Evolutionary conservation across 2,113 vertebrate genomes (phyloP), one percentile per base, ranked within the genome.

Genomic region (Odobenus rosmarus): DNA sequence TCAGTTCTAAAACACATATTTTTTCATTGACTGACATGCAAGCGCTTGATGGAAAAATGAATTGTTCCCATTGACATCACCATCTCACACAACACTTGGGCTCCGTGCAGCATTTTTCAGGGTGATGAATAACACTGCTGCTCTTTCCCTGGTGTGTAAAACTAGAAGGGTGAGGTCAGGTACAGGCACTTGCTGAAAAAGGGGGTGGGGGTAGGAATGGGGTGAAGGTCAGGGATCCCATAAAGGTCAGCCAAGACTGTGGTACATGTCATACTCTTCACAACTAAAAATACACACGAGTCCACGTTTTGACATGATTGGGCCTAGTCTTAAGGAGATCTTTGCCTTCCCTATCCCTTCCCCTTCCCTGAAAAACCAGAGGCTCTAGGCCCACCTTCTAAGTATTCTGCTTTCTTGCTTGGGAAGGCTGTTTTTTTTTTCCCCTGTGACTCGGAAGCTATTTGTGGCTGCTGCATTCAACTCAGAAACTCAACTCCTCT

Each of bases 1-100:
- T 98, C 98, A 98, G 92, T 87, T 98, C 19, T 90, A 0, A 90
- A 83, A 28, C 91, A 97, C 93, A 49, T 61, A 5, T 90, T 96
- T 98, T 83, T 88, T 76, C 94, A 77, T 97, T 98, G 98, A 96
- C 84, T 90, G 97, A 93, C 59, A 77, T 33, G 95, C 15, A 57
- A 95, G 95, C 3, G 36, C 72, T 94, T 97, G 95, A 98, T 94
- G 95, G 96, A 89, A 97, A 97, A 97, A 97, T 94, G 93, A 87
- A 98, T 97, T 83, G 95, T 94, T 92, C 95, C 93, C 95, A 84
- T 21, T 87, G 96, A 97, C 93, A 93, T 88, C 86, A 95, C 96
- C 55, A 69, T 89, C 4, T 0, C 79, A 53, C 7, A 61, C 67
- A 42, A 61, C 49, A 67, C 79, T 28, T 33, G 51, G 92, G 86